Evolutionary conservation across 2,888 invertebrate genomes (phyloP).

Genomic region (Camponotus fellah): DNA sequence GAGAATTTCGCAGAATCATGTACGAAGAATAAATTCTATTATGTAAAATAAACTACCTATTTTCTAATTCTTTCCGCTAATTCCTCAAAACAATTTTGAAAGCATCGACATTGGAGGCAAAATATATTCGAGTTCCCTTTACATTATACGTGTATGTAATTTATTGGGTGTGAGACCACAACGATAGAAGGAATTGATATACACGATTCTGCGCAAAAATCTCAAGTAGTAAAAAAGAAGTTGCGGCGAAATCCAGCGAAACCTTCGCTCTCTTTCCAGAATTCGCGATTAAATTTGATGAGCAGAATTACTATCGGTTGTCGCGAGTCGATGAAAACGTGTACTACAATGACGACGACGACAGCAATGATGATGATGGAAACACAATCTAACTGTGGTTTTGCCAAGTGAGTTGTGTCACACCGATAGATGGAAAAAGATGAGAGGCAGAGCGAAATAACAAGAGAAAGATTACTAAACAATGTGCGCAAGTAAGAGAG

Average conservation of each 20-base stretch:
- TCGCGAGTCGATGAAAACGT: conserved; percentile 59
- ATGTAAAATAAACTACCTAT: conserved; percentile 19
- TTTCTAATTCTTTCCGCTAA: neutral
- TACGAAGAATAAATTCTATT: neutral
- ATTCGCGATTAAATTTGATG: neutral
- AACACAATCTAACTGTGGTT: conserved; percentile 62
- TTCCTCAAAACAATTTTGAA: conserved; percentile 23
- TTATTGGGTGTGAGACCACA: conserved; percentile 10
- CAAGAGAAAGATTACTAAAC: conserved; percentile 7
- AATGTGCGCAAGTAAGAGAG: neutral
- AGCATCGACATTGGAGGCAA: conserved; percentile 23
- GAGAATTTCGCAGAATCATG: neutral
- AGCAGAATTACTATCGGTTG: conserved; percentile 23
- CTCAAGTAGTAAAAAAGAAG: neutral
- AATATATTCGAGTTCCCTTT: conserved; percentile 2
- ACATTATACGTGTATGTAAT: conserved; percentile 10
- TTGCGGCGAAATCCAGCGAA: neutral
- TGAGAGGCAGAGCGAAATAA: conserved; percentile 15
- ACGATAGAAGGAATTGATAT: conserved; percentile 14
- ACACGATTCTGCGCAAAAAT: neutral
- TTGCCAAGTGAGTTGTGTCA: conserved; percentile 36
- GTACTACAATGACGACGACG: conserved; percentile 28
- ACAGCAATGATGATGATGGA: conserved; percentile 51
- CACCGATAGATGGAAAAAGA: conserved; percentile 3
- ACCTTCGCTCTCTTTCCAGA: neutral